Evolutionary conservation across 1,140 invertebrate species (phyloP).

Genomic region (Drosophila busckii): DNA sequence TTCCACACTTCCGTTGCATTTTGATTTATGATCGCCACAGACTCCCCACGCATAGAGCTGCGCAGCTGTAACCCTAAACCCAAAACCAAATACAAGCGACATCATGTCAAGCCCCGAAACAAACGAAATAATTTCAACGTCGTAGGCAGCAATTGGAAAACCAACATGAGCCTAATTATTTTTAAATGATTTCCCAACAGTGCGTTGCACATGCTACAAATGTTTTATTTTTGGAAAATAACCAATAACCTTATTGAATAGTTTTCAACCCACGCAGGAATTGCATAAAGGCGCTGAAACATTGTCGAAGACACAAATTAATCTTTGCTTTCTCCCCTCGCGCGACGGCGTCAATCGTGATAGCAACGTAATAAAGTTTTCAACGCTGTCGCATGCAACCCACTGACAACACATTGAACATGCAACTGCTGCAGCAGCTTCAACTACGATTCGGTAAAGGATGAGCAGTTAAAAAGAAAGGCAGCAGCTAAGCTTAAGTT

Average conservation of each 20-base stretch:
- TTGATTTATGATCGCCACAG: slow-evolving; percentile 24
- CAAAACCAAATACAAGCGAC: not conserved
- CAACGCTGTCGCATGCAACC: slow-evolving; percentile 40
- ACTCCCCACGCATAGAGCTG: slow-evolving; percentile 24
- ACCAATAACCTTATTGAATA: not conserved
- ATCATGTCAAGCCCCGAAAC: slow-evolving; percentile 13
- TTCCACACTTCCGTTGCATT: slow-evolving; percentile 29
- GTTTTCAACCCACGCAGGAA: slow-evolving; percentile 30
- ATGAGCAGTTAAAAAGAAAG: slow-evolving; percentile 16
- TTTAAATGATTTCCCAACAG: slow-evolving; percentile 61
- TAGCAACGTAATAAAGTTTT: slow-evolving; percentile 62
- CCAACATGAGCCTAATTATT: slow-evolving; percentile 65
- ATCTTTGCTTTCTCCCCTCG: slow-evolving; percentile 27
- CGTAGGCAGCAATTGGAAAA: slow-evolving; percentile 11
- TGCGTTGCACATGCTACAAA: slow-evolving; percentile 18
- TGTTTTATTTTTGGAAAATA: slow-evolving; percentile 2
- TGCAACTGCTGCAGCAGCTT: slow-evolving; percentile 23
- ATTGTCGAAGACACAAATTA: slow-evolving; percentile 43
- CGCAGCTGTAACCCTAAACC: slow-evolving; percentile 5
- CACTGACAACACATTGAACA: slow-evolving; percentile 24
- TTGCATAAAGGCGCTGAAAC: slow-evolving; percentile 14
- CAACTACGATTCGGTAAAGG: slow-evolving; percentile 23
- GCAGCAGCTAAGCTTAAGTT: too few relatives aligned
- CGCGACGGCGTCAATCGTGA: slow-evolving; percentile 13
- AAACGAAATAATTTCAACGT: slow-evolving; percentile 5